Conservation (phyloP, 2,797 vertebrate genomes). For the Trichosurus vulpecula region DNA sequence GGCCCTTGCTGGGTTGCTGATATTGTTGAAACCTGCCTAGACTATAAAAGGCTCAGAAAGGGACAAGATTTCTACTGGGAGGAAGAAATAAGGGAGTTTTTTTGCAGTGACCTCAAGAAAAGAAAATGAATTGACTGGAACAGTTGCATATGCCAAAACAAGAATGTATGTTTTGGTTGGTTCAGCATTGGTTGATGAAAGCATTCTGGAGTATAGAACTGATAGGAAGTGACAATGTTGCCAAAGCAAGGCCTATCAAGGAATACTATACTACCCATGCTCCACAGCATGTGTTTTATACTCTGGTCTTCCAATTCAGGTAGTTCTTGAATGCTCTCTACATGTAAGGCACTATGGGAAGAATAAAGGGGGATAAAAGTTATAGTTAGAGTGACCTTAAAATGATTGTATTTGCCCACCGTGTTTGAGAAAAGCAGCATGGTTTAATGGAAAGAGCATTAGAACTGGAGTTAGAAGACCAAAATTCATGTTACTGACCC, state of each 20-base stretch:
- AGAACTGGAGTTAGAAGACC: background rate
- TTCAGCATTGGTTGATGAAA: constrained; percentile 63
- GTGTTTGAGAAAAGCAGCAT: background rate
- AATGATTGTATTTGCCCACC: too few species aligned
- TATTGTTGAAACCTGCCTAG: constrained; percentile 78
- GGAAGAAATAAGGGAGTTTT: constrained; percentile 60
- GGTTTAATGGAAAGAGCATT: background rate
- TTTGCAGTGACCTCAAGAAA: constrained; percentile 65
- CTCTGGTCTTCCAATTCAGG: background rate
- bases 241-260: constrained; percentile 62
- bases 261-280: background rate
- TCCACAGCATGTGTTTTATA: background rate
- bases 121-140: constrained; percentile 44
- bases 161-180: constrained; percentile 28
- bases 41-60: constrained; percentile 75
- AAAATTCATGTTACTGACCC: background rate
- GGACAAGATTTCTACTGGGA: constrained; percentile 69
- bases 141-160: constrained; percentile 39
- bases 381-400: background rate
- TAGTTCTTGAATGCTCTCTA: background rate
- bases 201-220: constrained; percentile 54
- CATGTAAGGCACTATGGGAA: background rate
- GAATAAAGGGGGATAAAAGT: background rate
- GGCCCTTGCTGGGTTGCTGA: constrained; percentile 69
- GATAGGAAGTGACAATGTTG: constrained; percentile 65